phyloP scores from a whole-genome alignment of 35 echinoderm and acorn worm genomes.

The Stichopus chloronotus region DNA sequence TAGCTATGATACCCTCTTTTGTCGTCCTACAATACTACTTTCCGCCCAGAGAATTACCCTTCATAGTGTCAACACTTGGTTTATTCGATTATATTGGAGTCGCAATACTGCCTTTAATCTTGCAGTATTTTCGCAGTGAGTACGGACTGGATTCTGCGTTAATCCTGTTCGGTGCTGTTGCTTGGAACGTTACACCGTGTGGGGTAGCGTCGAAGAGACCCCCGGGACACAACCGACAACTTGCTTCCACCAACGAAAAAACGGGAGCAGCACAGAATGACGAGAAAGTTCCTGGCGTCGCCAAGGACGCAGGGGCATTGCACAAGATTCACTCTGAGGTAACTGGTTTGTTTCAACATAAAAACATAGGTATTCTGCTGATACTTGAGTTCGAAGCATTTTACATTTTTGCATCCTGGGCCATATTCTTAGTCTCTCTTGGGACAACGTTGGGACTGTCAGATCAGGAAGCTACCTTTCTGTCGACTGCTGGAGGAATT shows the following conservation, averaged over 20 bases:
- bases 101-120: background rate
- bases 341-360: background rate
- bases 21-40: slow-evolving; percentile 13
- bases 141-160: background rate
- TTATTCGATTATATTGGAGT: slow-evolving; percentile 15
- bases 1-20: background rate
- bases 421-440: background rate
- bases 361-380: background rate
- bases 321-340: background rate
- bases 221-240: too few relatives aligned
- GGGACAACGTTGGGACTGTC: background rate
- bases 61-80: background rate
- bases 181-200: background rate
- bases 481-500: background rate
- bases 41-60: background rate
- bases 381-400: background rate
- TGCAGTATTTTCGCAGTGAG: slow-evolving; percentile 12
- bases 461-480: background rate
- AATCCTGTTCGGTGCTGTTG: background rate
- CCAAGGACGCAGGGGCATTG: background rate
- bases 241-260: background rate
- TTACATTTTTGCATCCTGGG: background rate
- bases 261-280: background rate
- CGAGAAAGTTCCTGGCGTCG: background rate
- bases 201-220: background rate